Conservation (phyloP, 2,113 vertebrate species). For the Tympanuchus pallidicinctus region DNA sequence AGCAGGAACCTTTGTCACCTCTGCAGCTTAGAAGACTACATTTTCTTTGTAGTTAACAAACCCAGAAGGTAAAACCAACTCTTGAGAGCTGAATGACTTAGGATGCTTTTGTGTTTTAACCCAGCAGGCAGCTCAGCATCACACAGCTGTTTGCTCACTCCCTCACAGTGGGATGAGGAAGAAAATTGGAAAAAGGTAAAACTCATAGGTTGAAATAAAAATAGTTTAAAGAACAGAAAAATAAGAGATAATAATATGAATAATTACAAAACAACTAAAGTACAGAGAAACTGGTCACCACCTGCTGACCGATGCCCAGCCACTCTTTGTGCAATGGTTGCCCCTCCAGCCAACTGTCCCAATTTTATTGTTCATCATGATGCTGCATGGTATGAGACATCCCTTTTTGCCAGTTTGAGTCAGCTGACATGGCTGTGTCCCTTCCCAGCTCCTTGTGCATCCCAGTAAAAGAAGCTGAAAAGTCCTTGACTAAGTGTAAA, state of each 20-base stretch:
- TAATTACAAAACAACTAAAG: background rate
- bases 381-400: no score
- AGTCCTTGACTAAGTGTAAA: no score
- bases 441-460: no score
- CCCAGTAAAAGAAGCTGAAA: no score
- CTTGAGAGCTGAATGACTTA: background rate
- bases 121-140: no score
- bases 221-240: background rate
- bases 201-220: background rate
- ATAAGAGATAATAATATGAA: background rate
- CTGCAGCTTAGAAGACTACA: background rate
- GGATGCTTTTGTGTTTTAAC: background rate
- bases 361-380: no score
- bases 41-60: background rate
- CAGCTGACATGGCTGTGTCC: no score
- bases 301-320: background rate
- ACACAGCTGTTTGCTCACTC: no score
- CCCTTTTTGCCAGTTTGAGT: no score
- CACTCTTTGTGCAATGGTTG: background rate
- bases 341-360: background rate
- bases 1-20: background rate
- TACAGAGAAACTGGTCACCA: no score
- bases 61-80: background rate
- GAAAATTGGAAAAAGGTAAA: background rate
- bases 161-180: background rate